Conservation (phyloP, 2,797 vertebrate species). For the Zenarchopterus dispar region DNA sequence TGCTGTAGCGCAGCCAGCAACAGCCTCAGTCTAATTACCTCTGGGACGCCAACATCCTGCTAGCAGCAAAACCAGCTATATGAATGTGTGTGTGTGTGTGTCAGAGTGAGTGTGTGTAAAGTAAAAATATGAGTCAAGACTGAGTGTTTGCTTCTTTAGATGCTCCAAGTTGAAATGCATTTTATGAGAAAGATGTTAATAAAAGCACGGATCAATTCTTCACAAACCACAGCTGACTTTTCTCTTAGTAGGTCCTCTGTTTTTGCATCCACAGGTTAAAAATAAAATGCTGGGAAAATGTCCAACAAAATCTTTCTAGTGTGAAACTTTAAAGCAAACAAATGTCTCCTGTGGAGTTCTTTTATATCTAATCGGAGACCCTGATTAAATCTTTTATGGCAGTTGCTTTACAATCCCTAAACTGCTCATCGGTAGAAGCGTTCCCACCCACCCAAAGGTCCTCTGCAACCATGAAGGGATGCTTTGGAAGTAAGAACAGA, state of each 20-base stretch:
- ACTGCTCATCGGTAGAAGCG: no score
- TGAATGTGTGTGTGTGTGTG: conserved; percentile 11
- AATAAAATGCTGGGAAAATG: conserved; percentile 11
- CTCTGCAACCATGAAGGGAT: conserved; percentile 14
- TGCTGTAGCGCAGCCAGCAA: conserved; percentile 72
- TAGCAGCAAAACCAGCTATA: conserved; percentile 58
- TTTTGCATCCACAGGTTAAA: conserved; percentile 32
- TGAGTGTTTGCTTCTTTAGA: conserved; percentile 50
- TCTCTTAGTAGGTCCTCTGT: conserved; percentile 45
- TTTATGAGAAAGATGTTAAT: conserved; percentile 59
- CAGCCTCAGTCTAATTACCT: conserved; percentile 74
- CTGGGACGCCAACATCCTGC: conserved; percentile 67
- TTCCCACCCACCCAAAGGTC: neutral
- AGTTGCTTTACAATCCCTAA: no score
- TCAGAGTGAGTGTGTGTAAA: neutral
- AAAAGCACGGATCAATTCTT: conserved; percentile 68
- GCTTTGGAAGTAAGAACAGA: conserved; percentile 5
- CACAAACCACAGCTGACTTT: conserved; percentile 52
- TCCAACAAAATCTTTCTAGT: conserved; percentile 27
- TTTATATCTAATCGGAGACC: no score
- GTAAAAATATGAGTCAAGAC: conserved; percentile 35
- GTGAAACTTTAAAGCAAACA: conserved; percentile 13
- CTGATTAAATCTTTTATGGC: no score
- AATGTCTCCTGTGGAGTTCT: neutral
- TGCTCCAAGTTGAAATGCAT: conserved; percentile 57